Base-by-base conservation (phyloP, 2,113 vertebrate species). In the Phrynosoma platyrhinos region DNA sequence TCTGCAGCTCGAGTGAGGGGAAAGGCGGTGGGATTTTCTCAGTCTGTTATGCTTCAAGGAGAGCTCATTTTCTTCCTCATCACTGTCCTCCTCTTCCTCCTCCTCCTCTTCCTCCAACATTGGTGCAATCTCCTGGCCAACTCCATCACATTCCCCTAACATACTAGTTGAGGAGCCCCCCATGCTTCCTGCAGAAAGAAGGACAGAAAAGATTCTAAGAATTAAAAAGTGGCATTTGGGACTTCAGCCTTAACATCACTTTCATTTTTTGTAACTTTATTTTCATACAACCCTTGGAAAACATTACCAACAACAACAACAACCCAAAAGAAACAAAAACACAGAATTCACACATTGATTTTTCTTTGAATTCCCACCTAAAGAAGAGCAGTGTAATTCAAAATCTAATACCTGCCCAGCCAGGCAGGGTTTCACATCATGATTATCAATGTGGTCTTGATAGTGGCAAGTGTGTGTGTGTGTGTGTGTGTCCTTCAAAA, bases 31-130 rank as follows among this genome's bases (percentile, higher is more conserved):
- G 80, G 95, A 94, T 84, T 97, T 97, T 40, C 96, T 94, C 86
- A 97, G 96, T 87, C 96, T 96, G 79, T 94, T 92, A 82, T 93
- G 95, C 89, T 97, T 97, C 42, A 91, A 90, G 21, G 96, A 90
- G 10, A 93, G 84, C 83, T 96, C 93, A 74, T 95, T 93, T 58
- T 95, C 82, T 40, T 69, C 79, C 64, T 95, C 94, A 58, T 94
- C 25, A 30, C 68, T 71, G 68, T 71, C 30, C 9, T 30, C 30
- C 4, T 27, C 27, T 23, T 27, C 83, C 21, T 75, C 72, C 42
- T 81, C 93, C 12, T 96, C 95, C 64, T 94, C 90, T 76, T 97
- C 95, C 78, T 96, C 96, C 78, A 96, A 87, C 85, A 96, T 89
- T 0, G 96, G 95, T 66, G 94, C 91, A 82, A 95, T 90, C 84